These are phyloP conservation scores for Gadopsis bispinosus DNA, from an alignment of 2,797 vertebrate species.

Conservation along the genomic window DNA sequence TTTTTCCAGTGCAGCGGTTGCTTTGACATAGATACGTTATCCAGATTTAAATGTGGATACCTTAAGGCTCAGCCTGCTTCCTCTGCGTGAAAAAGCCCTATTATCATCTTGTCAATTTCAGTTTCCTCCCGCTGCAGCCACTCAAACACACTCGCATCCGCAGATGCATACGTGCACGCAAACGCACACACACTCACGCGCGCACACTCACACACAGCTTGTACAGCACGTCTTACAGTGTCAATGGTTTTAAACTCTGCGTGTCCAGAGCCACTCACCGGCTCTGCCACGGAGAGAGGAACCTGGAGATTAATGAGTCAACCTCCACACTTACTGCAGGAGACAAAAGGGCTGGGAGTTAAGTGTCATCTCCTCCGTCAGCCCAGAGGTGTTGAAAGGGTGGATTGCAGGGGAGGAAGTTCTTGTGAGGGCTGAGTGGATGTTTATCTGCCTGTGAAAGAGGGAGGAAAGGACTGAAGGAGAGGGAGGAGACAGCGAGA, in stretches of 20 bases:
- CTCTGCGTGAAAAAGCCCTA: constrained; percentile 77
- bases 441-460: constrained; percentile 73
- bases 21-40: constrained; percentile 79
- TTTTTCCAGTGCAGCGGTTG: constrained; percentile 75
- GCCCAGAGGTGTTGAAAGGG: constrained; percentile 78
- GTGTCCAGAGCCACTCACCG: constrained; percentile 49
- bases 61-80: constrained; percentile 77
- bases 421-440: constrained; percentile 73
- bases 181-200: neutral
- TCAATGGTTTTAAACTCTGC: constrained; percentile 60
- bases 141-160: constrained; percentile 53
- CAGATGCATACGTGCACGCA: constrained; percentile 25
- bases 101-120: constrained; percentile 82
- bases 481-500: neutral
- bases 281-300: constrained; percentile 60
- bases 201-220: constrained; percentile 10
- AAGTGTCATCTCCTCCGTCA: constrained; percentile 75
- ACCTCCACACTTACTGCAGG: constrained; percentile 73
- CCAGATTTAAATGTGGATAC: constrained; percentile 77
- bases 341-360: constrained; percentile 77
- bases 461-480: constrained; percentile 14
- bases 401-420: constrained; percentile 77
- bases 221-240: constrained; percentile 34
- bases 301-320: constrained; percentile 75
- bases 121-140: constrained; percentile 72